Conservation (phyloP, 2,888 invertebrate genomes). For the Oscheius sp. region DNA sequence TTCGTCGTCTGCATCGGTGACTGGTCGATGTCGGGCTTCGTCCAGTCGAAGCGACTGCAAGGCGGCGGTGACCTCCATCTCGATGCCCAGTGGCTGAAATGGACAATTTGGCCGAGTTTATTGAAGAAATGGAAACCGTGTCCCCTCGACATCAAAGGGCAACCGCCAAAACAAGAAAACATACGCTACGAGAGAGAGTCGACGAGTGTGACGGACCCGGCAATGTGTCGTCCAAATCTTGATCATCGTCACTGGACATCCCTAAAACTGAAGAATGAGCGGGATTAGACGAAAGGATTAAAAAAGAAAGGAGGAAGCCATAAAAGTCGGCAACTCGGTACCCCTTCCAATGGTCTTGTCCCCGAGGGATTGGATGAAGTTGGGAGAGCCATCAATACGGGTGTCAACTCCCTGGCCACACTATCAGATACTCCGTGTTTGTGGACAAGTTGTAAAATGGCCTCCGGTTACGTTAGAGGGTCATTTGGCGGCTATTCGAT, state of each 20-base stretch:
- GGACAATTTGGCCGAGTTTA: background rate
- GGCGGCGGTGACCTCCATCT: constrained; percentile 18
- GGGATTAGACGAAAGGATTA: background rate
- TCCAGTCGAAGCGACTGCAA: constrained; percentile 46
- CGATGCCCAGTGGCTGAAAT: constrained; percentile 23
- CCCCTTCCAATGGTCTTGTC: too few relatives aligned
- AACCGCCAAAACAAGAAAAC: background rate
- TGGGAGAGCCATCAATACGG: too few relatives aligned
- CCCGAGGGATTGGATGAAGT: too few relatives aligned
- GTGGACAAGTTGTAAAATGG: constrained; percentile 1
- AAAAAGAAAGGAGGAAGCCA: background rate
- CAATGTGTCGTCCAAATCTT: constrained; percentile 23
- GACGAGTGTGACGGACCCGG: constrained; percentile 31
- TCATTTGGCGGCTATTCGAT: constrained; percentile 7
- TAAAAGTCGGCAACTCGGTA: constrained; percentile 1
- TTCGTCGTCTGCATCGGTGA: constrained; percentile 46
- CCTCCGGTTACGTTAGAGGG: constrained; percentile 17
- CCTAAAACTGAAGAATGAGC: background rate
- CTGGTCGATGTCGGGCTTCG: constrained; percentile 33
- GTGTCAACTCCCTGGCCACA: too few relatives aligned
- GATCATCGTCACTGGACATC: constrained; percentile 37
- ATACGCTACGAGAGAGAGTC: background rate
- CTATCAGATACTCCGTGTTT: too few relatives aligned
- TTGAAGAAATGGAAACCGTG: background rate
- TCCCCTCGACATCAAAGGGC: background rate